Evolutionary conservation across 2,797 vertebrate genomes (phyloP).

Genomic region (Coreius guichenoti): DNA sequence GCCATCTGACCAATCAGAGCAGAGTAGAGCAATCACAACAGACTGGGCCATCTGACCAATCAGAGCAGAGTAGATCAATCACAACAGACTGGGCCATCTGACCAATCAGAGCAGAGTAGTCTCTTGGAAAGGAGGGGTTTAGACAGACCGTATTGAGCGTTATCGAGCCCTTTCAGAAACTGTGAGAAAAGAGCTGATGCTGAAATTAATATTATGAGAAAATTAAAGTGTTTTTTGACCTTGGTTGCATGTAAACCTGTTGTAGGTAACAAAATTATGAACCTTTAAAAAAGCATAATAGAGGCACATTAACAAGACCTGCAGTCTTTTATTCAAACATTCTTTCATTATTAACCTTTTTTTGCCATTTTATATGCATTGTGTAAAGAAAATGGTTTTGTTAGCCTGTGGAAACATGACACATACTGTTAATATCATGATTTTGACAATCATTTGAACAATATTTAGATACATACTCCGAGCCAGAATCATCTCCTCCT

Average conservation of each 20-base stretch:
- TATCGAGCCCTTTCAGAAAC: too few species aligned
- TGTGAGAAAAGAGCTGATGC: too few species aligned
- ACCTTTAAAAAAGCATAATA: too few species aligned
- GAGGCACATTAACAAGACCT: not conserved
- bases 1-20: too few species aligned
- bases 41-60: too few species aligned
- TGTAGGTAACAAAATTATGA: too few species aligned
- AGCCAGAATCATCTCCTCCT: constrained; percentile 48
- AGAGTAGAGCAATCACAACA: too few species aligned
- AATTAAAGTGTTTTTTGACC: too few species aligned
- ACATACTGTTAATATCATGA: not conserved
- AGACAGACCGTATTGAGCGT: not conserved
- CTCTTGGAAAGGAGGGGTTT: not conserved
- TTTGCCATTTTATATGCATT: not conserved
- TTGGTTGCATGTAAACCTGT: too few species aligned
- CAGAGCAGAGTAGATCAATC: too few species aligned
- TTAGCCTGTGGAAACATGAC: not conserved
- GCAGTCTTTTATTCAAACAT: not conserved
- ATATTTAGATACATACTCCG: constrained; percentile 34
- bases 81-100: too few species aligned
- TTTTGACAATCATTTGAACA: not conserved
- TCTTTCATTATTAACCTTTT: not conserved
- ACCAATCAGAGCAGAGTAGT: not conserved
- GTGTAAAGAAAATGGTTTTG: not conserved
- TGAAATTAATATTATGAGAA: too few species aligned